Conservation (phyloP, 2,797 vertebrate genomes). For the Loris lydekkerianus region DNA sequence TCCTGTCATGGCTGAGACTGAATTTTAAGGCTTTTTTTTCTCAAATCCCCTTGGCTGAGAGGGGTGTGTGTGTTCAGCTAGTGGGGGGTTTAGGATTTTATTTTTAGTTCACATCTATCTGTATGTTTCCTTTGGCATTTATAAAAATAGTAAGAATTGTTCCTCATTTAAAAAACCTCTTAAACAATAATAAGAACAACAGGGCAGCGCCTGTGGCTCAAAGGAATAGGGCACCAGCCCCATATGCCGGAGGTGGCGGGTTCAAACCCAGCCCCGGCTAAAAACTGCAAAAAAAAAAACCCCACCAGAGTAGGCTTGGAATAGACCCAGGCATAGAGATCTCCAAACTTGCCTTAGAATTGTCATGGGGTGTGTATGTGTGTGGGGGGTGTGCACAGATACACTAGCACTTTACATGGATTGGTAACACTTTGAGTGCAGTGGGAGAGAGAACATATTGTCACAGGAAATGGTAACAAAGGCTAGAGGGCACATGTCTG, state of each 20-base stretch:
- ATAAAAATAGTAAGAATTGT: not conserved
- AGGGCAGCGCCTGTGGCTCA: too few species aligned
- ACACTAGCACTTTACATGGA: not conserved
- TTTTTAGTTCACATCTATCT: not conserved
- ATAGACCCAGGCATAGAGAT: not conserved
- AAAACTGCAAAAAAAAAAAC: too few species aligned
- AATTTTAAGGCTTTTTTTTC: not conserved
- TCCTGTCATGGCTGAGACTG: not conserved
- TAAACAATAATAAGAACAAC: not conserved
- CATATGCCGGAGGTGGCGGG: too few species aligned
- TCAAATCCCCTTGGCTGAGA: not conserved
- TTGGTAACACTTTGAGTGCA: not conserved
- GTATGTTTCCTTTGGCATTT: not conserved
- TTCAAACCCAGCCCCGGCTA: too few species aligned
- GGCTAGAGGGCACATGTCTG: not conserved
- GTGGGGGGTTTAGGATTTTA: not conserved
- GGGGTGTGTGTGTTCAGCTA: not conserved
- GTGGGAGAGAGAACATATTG: not conserved
- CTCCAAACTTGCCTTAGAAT: not conserved
- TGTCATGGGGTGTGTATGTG: too few species aligned
- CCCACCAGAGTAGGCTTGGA: not conserved
- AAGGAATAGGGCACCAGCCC: too few species aligned
- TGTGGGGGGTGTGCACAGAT: too few species aligned
- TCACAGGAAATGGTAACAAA: conserved; percentile 13
- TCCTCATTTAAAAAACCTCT: not conserved